phyloP scores from a whole-genome alignment of 2,797 vertebrate species.

The Thalassophryne amazonica region DNA sequence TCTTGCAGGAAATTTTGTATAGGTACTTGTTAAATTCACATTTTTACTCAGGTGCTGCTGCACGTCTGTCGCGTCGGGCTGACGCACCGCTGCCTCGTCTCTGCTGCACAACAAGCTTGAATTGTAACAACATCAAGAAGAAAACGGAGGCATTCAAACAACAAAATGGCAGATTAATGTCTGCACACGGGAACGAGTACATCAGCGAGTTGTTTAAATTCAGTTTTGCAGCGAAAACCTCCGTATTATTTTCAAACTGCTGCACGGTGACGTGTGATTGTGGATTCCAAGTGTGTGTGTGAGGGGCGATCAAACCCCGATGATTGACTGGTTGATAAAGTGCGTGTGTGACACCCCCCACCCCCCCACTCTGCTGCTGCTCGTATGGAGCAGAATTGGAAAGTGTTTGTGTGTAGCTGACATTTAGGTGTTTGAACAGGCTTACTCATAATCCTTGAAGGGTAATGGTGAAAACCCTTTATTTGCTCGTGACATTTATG shows the following conservation, averaged over 20 bases:
- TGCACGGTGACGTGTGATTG: conserved; percentile 15
- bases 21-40: too few relatives aligned
- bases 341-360: conserved; percentile 36
- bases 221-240: too few relatives aligned
- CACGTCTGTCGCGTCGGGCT: too few relatives aligned
- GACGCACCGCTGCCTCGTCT: too few relatives aligned
- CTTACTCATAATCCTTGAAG: conserved; percentile 65
- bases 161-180: too few relatives aligned
- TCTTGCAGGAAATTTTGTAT: too few relatives aligned
- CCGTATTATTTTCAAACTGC: conserved; percentile 14
- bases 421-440: conserved; percentile 80
- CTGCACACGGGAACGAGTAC: too few relatives aligned
- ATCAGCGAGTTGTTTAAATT: too few relatives aligned
- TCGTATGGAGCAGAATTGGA: conserved; percentile 65
- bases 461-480: conserved; percentile 45
- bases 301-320: conserved; percentile 32
- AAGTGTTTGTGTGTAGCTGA: conserved; percentile 79
- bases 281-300: conserved; percentile 18
- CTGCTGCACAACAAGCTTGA: too few relatives aligned
- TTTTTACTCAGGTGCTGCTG: too few relatives aligned
- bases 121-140: too few relatives aligned
- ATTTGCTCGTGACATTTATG: conserved; percentile 74
- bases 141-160: too few relatives aligned
- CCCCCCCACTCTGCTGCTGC: conserved; percentile 50
- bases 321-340: conserved; percentile 49